These are phyloP conservation scores for Cheilosia soror DNA, from an alignment of 2,888 invertebrate genomes.

Conservation along the genomic window DNA sequence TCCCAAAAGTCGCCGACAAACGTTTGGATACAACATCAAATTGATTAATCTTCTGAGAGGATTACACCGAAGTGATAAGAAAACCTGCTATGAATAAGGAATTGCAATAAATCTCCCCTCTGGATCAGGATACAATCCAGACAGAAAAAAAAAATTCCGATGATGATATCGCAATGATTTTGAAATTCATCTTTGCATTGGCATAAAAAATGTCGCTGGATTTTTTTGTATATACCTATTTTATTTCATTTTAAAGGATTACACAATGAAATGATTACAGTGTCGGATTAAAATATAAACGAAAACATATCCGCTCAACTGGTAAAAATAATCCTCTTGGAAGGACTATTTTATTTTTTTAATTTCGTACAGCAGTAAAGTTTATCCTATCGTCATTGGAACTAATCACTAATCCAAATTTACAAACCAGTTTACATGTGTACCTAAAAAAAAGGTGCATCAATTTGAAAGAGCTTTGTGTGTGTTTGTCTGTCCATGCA, in stretches of 20 bases:
- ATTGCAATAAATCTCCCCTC: constrained; percentile 43
- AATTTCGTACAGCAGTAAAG: not conserved
- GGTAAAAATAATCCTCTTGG: constrained; percentile 8
- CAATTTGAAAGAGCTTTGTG: not conserved
- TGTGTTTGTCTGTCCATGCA: constrained; percentile 18
- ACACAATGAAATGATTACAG: constrained; percentile 34
- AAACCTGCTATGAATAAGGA: constrained; percentile 58
- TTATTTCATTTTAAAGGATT: constrained; percentile 31
- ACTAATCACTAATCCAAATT: constrained; percentile 43
- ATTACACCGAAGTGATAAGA: constrained; percentile 42
- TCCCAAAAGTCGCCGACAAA: constrained; percentile 52
- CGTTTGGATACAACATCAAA: constrained; percentile 62
- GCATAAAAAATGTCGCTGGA: constrained; percentile 3
- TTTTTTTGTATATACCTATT: constrained; percentile 33
- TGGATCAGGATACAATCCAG: not conserved
- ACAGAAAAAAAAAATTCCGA: constrained; percentile 6
- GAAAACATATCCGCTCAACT: not conserved
- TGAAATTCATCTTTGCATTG: constrained; percentile 28
- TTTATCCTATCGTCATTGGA: not conserved
- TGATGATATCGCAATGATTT: constrained; percentile 34
- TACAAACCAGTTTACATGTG: not conserved
- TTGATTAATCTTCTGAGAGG: constrained; percentile 66
- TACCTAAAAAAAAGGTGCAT: not conserved
- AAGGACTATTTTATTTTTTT: constrained; percentile 31
- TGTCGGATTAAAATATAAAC: not conserved